Percentiles rank a stretch among this genome's conserved stretches.
Conservation (phyloP, 2,113 vertebrate genomes). For the Sinocyclocheilus anophthalmus region DNA sequence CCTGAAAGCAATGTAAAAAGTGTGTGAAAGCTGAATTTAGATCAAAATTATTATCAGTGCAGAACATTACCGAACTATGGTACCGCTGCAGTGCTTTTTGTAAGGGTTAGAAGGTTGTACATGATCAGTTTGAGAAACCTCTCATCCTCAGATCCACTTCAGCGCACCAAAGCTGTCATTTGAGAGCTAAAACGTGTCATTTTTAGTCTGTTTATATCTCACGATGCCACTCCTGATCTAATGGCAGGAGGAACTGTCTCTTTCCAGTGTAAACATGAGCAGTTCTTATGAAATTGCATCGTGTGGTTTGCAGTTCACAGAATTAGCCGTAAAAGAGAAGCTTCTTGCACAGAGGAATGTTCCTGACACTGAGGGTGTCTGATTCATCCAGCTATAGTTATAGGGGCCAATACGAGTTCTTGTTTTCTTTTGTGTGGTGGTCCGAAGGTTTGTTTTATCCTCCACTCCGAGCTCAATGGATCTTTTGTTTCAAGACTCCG, state of each 20-base stretch:
- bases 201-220: conserved; percentile 28
- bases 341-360: neutral
- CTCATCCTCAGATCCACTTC: neutral
- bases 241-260: neutral
- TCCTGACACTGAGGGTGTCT: conserved; percentile 4
- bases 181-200: conserved; percentile 13
- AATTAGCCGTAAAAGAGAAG: neutral
- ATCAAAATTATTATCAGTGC: too few relatives aligned
- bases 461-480: conserved; percentile 8
- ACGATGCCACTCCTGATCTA: conserved; percentile 9
- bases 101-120: neutral
- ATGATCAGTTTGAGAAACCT: neutral
- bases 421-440: conserved; percentile 32
- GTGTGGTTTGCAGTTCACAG: conserved; percentile 32
- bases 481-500: conserved; percentile 19
- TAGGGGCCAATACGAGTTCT: conserved; percentile 13
- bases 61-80: too few relatives aligned
- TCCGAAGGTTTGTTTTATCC: conserved; percentile 37
- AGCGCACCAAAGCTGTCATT: neutral
- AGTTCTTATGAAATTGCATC: neutral
- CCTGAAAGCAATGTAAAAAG: neutral
- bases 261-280: neutral
- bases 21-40: too few relatives aligned
- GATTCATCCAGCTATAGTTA: conserved; percentile 31
- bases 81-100: too few relatives aligned